Conservation (phyloP, 2,888 invertebrate species). For the Ptilodon capucinus region DNA sequence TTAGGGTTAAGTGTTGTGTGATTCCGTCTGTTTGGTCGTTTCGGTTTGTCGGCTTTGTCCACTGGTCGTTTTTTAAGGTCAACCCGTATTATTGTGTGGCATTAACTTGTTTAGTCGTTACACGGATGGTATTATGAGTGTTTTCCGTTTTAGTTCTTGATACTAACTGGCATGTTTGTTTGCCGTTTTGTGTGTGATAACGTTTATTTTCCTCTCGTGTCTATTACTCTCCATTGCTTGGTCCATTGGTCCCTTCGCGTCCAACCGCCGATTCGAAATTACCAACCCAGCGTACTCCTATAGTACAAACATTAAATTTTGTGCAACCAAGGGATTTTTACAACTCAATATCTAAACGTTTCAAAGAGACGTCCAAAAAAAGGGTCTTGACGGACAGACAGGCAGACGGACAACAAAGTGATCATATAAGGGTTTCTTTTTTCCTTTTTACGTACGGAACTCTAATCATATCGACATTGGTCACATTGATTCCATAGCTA, state of each 20-base stretch:
- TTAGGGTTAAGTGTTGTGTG: slow-evolving; percentile 1
- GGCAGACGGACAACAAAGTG: too few relatives aligned
- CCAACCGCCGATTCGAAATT: not conserved
- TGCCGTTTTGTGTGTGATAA: not conserved
- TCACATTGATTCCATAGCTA: too few relatives aligned
- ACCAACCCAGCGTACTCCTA: not conserved
- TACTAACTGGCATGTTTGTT: not conserved
- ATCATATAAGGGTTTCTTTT: too few relatives aligned
- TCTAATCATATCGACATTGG: too few relatives aligned
- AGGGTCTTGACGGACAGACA: too few relatives aligned
- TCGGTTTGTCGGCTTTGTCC: slow-evolving; percentile 10
- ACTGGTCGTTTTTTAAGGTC: slow-evolving; percentile 1
- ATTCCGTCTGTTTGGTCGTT: slow-evolving; percentile 7
- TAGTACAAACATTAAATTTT: too few relatives aligned
- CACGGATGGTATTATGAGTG: slow-evolving; percentile 1
- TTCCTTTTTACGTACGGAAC: too few relatives aligned
- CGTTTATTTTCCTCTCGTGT: not conserved
- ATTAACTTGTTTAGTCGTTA: slow-evolving; percentile 15
- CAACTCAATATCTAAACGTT: too few relatives aligned
- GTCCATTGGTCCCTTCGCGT: not conserved
- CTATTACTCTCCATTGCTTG: not conserved
- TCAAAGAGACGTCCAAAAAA: too few relatives aligned
- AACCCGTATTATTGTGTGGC: not conserved
- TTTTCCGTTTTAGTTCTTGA: not conserved
- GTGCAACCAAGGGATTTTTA: too few relatives aligned